Evolutionary conservation across 1,140 invertebrate genomes (phyloP).

Genomic region (Drosophila funebris): DNA sequence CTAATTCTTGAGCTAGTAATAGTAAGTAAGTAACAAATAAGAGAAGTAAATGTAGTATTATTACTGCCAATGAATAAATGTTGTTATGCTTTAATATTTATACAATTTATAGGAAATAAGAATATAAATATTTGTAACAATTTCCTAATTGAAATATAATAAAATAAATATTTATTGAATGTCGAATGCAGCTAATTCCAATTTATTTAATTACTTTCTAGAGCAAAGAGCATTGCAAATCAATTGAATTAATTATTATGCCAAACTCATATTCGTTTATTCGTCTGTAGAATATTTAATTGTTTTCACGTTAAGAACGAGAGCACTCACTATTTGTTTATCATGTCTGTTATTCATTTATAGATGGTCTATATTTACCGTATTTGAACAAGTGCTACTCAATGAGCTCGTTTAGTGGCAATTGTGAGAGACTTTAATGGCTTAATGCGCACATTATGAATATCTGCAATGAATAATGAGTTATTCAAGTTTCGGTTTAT

Average conservation of each 20-base stretch:
- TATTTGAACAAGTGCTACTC: slow-evolving; percentile 40
- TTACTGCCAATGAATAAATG: too few relatives aligned
- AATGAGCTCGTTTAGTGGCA: slow-evolving; percentile 9
- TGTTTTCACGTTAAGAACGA: not conserved
- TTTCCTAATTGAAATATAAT: too few relatives aligned
- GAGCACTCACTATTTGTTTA: slow-evolving; percentile 10
- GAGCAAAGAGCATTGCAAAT: not conserved
- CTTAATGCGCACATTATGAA: slow-evolving; percentile 19
- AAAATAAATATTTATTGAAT: too few relatives aligned
- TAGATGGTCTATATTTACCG: slow-evolving; percentile 18
- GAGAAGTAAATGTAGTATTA: too few relatives aligned
- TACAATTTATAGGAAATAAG: too few relatives aligned
- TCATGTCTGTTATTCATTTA: slow-evolving; percentile 9
- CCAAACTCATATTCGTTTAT: not conserved
- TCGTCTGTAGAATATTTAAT: not conserved
- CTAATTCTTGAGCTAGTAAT: too few relatives aligned
- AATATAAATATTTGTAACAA: too few relatives aligned
- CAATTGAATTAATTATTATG: not conserved
- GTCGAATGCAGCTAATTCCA: too few relatives aligned
- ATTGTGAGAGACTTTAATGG: slow-evolving; percentile 14
- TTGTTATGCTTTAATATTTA: too few relatives aligned
- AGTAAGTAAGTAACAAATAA: too few relatives aligned
- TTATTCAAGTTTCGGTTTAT: slow-evolving; percentile 34
- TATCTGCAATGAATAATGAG: slow-evolving; percentile 1
- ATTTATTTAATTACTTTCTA: too few relatives aligned